phyloP scores from a whole-genome alignment of 2,797 vertebrate genomes.

The Cephalopachus bancanus region DNA sequence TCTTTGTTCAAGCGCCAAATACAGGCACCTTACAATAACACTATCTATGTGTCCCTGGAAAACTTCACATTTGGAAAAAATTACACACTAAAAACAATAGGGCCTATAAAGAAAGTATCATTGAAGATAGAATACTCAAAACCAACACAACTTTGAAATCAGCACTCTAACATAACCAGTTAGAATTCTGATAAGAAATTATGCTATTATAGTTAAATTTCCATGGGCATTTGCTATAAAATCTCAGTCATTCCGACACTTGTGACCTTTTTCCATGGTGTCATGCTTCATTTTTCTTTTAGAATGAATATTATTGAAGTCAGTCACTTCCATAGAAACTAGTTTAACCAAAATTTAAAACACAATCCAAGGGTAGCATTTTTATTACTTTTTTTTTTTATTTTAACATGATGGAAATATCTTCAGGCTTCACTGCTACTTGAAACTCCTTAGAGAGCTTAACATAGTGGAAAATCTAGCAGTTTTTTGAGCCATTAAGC shows the following conservation, averaged over 20 bases:
- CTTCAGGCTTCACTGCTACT: neutral
- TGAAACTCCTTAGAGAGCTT: neutral
- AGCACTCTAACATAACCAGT: neutral
- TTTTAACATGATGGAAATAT: neutral
- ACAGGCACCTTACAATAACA: neutral
- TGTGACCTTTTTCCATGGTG: neutral
- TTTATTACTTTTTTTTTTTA: neutral
- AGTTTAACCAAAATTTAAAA: conserved; percentile 55
- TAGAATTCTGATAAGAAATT: neutral
- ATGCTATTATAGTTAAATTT: neutral
- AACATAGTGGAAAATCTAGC: neutral
- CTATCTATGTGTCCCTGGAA: neutral
- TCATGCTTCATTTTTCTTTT: neutral
- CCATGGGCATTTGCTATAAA: neutral
- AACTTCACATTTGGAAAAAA: conserved; percentile 51
- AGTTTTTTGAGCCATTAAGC: neutral
- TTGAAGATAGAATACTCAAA: conserved; percentile 2
- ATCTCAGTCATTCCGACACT: neutral
- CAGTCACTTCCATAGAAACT: neutral
- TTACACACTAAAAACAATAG: neutral
- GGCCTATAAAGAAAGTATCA: neutral
- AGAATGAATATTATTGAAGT: conserved; percentile 25
- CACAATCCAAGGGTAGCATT: neutral
- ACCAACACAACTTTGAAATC: neutral
- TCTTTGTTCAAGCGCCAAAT: conserved; percentile 32